These are phyloP conservation scores for Capitulum mitella DNA, from an alignment of 2,888 invertebrate genomes.

Conservation along the genomic window DNA sequence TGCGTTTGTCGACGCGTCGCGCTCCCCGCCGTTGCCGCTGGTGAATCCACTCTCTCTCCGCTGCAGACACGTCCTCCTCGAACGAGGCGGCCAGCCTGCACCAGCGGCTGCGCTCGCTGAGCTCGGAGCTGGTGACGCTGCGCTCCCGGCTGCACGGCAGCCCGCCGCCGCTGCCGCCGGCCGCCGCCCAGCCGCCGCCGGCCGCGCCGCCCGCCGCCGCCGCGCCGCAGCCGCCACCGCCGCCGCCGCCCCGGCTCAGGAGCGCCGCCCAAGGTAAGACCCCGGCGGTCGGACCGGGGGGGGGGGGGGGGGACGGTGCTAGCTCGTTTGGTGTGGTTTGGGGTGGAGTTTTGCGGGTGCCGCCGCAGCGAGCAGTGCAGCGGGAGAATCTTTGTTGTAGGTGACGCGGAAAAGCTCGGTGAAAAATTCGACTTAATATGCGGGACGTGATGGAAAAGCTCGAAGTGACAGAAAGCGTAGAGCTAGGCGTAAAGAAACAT, in stretches of 20 bases:
- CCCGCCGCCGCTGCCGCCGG: conserved; percentile 43
- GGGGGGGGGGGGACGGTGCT: no score
- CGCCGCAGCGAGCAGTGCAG: no score
- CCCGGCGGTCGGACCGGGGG: no score
- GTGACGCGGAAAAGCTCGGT: no score
- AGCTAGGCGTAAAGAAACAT: no score
- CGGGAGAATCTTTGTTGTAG: no score
- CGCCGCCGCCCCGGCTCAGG: conserved; percentile 41
- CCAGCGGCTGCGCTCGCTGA: conserved; percentile 80
- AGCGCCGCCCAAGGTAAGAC: neutral
- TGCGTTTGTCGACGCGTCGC: no score
- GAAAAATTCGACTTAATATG: no score
- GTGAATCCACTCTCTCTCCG: conserved; percentile 25
- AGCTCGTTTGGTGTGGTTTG: no score
- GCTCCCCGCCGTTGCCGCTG: neutral
- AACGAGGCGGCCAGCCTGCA: conserved; percentile 90
- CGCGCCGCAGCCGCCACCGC: conserved; percentile 36
- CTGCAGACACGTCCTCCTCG: conserved; percentile 84
- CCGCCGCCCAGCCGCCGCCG: conserved; percentile 34
- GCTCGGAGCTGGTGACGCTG: conserved; percentile 84
- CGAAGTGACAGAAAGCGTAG: no score
- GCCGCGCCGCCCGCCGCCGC: neutral
- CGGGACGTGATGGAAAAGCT: no score
- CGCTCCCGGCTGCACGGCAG: conserved; percentile 79
- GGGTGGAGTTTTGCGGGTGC: no score